phyloP scores from a whole-genome alignment of 2,113 vertebrate genomes.

The Thalassoma bifasciatum region DNA sequence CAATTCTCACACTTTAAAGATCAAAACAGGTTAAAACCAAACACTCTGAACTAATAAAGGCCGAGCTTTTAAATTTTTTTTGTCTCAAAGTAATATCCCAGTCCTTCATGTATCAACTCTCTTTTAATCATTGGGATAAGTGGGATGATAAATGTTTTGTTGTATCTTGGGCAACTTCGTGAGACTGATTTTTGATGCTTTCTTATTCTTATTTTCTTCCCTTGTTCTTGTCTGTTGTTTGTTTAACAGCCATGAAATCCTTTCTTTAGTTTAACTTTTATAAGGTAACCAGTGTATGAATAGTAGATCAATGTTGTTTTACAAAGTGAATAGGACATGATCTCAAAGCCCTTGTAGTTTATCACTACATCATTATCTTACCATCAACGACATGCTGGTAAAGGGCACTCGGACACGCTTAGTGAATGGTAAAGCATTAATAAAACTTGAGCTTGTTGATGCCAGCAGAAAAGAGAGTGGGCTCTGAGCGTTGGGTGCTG shows the following conservation, averaged over 20 bases:
- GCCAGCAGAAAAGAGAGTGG: not conserved
- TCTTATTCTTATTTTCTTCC: not conserved
- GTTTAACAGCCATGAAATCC: not conserved
- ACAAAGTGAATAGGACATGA: not conserved
- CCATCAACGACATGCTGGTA: slow-evolving; percentile 31
- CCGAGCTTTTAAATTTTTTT: no score
- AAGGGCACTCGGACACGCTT: slow-evolving; percentile 44
- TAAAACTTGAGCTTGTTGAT: not conserved
- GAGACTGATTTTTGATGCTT: no score
- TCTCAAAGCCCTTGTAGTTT: slow-evolving; percentile 27
- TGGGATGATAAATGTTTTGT: no score
- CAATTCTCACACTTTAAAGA: not conserved
- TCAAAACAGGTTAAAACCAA: not conserved
- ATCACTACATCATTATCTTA: slow-evolving; percentile 26
- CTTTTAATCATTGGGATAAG: no score
- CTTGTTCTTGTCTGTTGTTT: no score
- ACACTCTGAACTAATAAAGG: no score
- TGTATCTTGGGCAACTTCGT: no score
- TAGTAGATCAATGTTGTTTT: not conserved
- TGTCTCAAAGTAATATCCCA: no score
- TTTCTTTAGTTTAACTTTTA: slow-evolving; percentile 36
- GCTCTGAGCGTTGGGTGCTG: not conserved
- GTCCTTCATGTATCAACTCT: no score
- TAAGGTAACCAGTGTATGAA: slow-evolving; percentile 16
- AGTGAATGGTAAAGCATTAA: slow-evolving; percentile 47